A percentile compares a stretch with the other conserved stretches of the same genome.
phyloP scores from a whole-genome alignment of 2,888 invertebrate species.

The Andricus curvator region DNA sequence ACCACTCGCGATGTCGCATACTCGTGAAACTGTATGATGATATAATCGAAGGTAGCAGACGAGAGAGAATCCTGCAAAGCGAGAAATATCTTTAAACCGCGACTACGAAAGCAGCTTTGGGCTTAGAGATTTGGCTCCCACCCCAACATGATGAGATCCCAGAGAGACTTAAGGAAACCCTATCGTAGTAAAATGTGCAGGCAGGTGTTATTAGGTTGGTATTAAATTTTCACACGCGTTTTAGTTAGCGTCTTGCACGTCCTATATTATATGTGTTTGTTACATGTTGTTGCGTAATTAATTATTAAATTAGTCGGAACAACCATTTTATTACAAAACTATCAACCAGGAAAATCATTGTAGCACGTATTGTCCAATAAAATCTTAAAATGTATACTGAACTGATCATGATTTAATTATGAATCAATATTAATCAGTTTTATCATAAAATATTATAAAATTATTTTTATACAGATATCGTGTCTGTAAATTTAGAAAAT shows the following conservation, averaged over 20 bases:
- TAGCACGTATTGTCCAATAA: neutral
- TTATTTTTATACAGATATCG: no score
- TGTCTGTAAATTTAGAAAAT: no score
- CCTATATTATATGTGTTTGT: neutral
- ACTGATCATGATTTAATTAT: no score
- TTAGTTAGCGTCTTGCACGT: constrained; percentile 15
- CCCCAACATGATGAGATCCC: constrained; percentile 17
- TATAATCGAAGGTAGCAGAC: constrained; percentile 31
- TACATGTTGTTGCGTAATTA: constrained; percentile 55
- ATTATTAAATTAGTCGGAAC: constrained; percentile 55
- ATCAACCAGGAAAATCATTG: constrained; percentile 5
- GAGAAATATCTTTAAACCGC: constrained; percentile 31
- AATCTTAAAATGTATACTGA: neutral
- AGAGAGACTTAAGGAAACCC: constrained; percentile 27
- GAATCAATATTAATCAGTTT: no score
- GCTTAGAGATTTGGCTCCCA: neutral
- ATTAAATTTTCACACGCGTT: constrained; percentile 29
- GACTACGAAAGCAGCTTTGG: constrained; percentile 20
- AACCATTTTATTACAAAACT: constrained; percentile 32
- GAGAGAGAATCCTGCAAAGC: constrained; percentile 21
- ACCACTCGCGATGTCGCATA: neutral
- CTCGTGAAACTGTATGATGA: neutral
- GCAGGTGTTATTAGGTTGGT: constrained; percentile 34
- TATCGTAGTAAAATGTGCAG: constrained; percentile 25
- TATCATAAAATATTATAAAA: no score